phyloP scores from a whole-genome alignment of 2,888 invertebrate genomes.

The Timandra comae region DNA sequence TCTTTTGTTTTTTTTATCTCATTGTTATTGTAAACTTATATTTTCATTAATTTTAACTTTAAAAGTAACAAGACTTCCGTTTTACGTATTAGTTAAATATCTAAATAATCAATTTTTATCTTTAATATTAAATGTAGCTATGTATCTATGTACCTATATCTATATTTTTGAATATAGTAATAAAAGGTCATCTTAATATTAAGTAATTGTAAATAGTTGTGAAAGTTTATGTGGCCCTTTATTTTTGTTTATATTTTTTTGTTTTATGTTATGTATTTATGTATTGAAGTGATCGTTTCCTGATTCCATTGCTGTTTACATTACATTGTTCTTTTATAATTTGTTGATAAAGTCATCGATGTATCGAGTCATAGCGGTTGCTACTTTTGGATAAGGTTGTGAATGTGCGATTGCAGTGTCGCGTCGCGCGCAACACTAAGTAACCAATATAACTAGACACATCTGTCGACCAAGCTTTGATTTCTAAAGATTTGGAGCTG shows the following conservation, averaged over 20 bases:
- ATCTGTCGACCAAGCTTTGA: conserved; percentile 10
- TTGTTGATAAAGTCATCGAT: conserved; percentile 18
- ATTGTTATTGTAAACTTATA: conserved; percentile 37
- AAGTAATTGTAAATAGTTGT: conserved; percentile 72
- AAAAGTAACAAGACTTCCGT: conserved; percentile 52
- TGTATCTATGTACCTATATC: conserved; percentile 72
- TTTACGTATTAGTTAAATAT: conserved; percentile 43
- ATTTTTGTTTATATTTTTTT: conserved; percentile 49
- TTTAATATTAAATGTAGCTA: conserved; percentile 62
- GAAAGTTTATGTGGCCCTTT: conserved; percentile 74
- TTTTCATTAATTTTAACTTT: conserved; percentile 32
- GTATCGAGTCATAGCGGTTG: conserved; percentile 17
- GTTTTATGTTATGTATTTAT: conserved; percentile 71
- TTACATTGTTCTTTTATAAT: conserved; percentile 17
- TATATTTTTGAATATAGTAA: conserved; percentile 71
- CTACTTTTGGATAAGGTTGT: conserved; percentile 21
- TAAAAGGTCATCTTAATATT: conserved; percentile 60
- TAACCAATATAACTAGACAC: conserved; percentile 18
- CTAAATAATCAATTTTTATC: conserved; percentile 57
- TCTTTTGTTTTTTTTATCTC: conserved; percentile 29
- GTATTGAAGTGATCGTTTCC: conserved; percentile 55
- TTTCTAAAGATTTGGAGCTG: conserved; percentile 15
- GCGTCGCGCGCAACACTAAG: conserved; percentile 20
- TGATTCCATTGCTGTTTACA: conserved; percentile 37
- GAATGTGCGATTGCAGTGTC: conserved; percentile 20